Evolutionary conservation across 2,888 invertebrate species (phyloP).

Genomic region (Leistus spinibarbis): DNA sequence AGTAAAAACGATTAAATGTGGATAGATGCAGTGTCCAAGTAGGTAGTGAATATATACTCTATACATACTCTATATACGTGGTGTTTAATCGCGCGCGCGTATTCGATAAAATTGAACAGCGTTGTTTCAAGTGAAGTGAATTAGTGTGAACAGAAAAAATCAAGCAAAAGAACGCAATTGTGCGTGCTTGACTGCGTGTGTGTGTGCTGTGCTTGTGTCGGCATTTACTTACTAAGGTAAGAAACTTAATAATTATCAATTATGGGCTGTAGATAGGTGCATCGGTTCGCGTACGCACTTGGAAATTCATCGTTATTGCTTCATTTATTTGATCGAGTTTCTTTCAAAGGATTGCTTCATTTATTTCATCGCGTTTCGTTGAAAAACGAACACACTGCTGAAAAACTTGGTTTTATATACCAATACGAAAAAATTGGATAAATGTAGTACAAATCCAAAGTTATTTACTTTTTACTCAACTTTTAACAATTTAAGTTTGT

Average conservation of each 20-base stretch:
- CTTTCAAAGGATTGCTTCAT: background rate
- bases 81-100: no score
- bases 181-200: slow-evolving; percentile 8
- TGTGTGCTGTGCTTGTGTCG: background rate
- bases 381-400: no score
- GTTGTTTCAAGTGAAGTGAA: slow-evolving; percentile 24
- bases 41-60: slow-evolving; percentile 3
- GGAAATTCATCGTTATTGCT: background rate
- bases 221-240: slow-evolving; percentile 21
- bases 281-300: background rate
- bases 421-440: background rate
- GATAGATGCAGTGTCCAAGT: background rate
- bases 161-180: background rate
- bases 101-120: slow-evolving; percentile 12
- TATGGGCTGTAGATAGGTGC: background rate
- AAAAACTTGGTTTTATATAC: no score
- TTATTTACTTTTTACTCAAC: background rate
- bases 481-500: background rate
- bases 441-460: background rate
- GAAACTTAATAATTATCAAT: slow-evolving; percentile 5
- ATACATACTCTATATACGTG: background rate
- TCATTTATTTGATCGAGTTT: background rate
- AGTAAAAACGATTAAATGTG: background rate
- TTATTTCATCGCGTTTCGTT: no score
- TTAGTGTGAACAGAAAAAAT: slow-evolving; percentile 14